Evolutionary conservation across 2,888 invertebrate genomes (phyloP).

Genomic region (Coelinius sp.): DNA sequence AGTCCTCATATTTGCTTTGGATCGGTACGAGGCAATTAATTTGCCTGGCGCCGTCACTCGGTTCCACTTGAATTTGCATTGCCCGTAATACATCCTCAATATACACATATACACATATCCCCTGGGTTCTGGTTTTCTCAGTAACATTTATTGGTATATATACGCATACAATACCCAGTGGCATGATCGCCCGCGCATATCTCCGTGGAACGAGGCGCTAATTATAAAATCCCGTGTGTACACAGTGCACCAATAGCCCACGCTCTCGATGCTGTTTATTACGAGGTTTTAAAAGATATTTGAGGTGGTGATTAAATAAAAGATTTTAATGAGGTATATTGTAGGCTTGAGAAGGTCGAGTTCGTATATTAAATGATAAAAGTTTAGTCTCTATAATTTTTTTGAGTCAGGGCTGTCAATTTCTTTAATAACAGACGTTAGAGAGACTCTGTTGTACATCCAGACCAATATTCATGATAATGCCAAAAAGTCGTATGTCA

Average conservation of each 20-base stretch:
- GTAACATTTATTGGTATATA: neutral
- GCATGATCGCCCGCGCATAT: slow-evolving; percentile 18
- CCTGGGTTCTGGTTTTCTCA: neutral
- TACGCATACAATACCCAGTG: slow-evolving; percentile 1
- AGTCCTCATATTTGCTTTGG: slow-evolving; percentile 20
- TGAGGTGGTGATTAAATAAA: neutral
- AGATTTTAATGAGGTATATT: neutral
- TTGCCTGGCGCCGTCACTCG: slow-evolving; percentile 25
- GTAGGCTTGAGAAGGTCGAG: neutral
- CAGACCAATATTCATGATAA: no score
- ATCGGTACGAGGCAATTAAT: slow-evolving; percentile 23
- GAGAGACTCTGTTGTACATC: neutral
- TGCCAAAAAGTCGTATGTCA: no score
- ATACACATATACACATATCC: neutral
- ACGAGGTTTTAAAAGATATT: neutral
- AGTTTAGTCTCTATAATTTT: no score
- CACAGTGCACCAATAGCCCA: slow-evolving; percentile 24
- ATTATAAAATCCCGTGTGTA: slow-evolving; percentile 25
- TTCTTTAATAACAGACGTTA: neutral
- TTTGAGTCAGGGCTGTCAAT: neutral
- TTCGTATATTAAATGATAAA: no score
- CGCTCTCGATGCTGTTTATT: slow-evolving; percentile 4
- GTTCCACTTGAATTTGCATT: slow-evolving; percentile 24
- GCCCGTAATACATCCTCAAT: neutral
- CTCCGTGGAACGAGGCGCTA: slow-evolving; percentile 21